These are phyloP conservation scores for Otolemur crassicaudatus DNA, from an alignment of 2,797 vertebrate species.

Conservation along the genomic window DNA sequence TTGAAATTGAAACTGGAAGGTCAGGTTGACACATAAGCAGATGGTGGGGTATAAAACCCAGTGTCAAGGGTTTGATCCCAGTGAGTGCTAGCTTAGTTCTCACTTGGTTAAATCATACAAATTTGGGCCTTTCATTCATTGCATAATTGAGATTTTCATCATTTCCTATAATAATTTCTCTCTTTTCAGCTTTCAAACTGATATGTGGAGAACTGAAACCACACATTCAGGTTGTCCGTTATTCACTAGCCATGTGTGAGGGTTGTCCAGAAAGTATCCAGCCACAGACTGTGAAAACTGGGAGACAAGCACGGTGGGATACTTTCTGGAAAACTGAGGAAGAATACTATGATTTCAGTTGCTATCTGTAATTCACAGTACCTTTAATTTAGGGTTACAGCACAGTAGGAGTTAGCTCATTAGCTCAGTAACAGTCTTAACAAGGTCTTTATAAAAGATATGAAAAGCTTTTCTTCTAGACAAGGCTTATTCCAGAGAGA, in stretches of 20 bases:
- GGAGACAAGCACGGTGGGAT: no score
- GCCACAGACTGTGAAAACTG: no score
- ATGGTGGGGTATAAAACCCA: background rate
- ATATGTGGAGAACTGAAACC: background rate
- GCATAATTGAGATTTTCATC: background rate
- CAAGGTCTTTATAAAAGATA: background rate
- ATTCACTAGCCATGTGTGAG: background rate
- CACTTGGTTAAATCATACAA: background rate
- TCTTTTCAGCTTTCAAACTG: background rate
- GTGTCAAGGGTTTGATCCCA: background rate
- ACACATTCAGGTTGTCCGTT: background rate
- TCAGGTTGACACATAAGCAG: background rate
- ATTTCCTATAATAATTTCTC: background rate
- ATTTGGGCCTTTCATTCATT: background rate
- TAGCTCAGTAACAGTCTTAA: background rate
- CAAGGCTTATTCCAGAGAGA: background rate
- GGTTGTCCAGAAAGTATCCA: no score
- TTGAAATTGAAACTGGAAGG: conserved; percentile 33
- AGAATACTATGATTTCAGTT: conserved; percentile 48
- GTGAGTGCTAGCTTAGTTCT: background rate
- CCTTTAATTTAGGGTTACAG: background rate
- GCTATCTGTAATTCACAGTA: conserved; percentile 8
- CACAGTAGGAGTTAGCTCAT: background rate
- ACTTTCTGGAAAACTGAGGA: background rate
- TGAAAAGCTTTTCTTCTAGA: background rate